A percentile compares a stretch with the other conserved stretches of the same genome.
Conservation (phyloP, 2,113 vertebrate genomes). For the Thomomys bottae region DNA sequence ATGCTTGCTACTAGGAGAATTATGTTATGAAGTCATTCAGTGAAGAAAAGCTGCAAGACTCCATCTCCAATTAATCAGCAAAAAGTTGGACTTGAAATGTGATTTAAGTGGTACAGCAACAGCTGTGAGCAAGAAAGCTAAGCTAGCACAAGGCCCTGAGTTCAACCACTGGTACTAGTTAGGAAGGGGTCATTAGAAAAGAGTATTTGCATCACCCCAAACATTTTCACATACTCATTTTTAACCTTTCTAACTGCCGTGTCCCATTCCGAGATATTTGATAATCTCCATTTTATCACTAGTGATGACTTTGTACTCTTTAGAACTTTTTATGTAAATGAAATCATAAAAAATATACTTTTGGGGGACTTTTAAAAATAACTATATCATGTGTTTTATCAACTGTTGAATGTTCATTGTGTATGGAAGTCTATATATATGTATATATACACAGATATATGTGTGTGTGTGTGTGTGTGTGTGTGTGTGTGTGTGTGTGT, state of each 20-base stretch:
- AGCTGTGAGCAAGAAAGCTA: too few relatives aligned
- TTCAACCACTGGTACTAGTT: too few relatives aligned
- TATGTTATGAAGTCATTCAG: too few relatives aligned
- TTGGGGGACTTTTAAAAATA: neutral
- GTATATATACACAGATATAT: neutral
- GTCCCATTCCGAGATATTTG: neutral
- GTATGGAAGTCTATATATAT: neutral
- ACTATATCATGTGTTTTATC: neutral
- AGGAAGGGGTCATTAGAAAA: too few relatives aligned
- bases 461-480: too few relatives aligned
- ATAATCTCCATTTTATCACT: neutral
- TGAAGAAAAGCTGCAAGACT: too few relatives aligned
- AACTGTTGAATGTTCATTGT: neutral
- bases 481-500: too few relatives aligned
- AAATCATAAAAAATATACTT: neutral
- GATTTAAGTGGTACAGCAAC: too few relatives aligned
- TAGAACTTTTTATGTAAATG: slow-evolving; percentile 7
- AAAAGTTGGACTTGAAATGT: too few relatives aligned
- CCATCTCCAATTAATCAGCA: neutral
- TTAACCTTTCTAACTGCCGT: neutral
- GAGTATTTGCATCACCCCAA: neutral
- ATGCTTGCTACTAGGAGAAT: too few relatives aligned
- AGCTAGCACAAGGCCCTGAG: too few relatives aligned
- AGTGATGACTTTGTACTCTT: neutral
- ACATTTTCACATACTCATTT: neutral